Evolutionary conservation across 2,888 invertebrate genomes (phyloP), one percentile per base, ranked within the genome.

Genomic region (Epinotia brunnichana): DNA sequence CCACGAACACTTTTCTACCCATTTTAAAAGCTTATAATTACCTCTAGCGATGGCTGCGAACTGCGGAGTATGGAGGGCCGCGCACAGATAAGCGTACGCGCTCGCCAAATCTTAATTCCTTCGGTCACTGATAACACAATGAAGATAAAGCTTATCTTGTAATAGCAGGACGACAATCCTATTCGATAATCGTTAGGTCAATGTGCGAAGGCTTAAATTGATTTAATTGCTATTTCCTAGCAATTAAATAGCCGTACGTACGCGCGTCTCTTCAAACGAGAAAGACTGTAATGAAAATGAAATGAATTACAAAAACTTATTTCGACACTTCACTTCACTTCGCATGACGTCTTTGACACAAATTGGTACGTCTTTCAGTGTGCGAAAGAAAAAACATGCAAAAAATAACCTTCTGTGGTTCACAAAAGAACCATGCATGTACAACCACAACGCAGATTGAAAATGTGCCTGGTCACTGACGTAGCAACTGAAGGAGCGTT

Each of bases 1-100:
- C 95, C 69, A 99, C 98, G 90, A 95, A 99, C 68, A 98, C 98
- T 90, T 94, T 94, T 85, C 85, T 90, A 90, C 87, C 82, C 92
- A 93, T 93, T 88, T 84, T 90, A 82, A 76, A 74, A 70, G 81
- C 79, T 81, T 78, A 89, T 90, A 90, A 83, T 91, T 91, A 90
- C 91, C 91, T 91, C 88, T 84, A 82, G 80, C 81, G 85, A 82
- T 81, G 85, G 80, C 81, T 81, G 81, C 82, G 82, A 79, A 82
- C 83, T 72, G 80, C 84, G 81, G 79, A 84, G 83, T 63, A 68
- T 59, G 67, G 21, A 61, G 61, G 54, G 44, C 53, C 68, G 62
- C 57, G 17, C 70, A 73, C 69, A 73, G 64, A 44, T 53, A 73
- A 67, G 64, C 53, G 48, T 68, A 72, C 53, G 39, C 11, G 66